phyloP scores from a whole-genome alignment of 2,797 vertebrate genomes.

The Graptemys geographica region DNA sequence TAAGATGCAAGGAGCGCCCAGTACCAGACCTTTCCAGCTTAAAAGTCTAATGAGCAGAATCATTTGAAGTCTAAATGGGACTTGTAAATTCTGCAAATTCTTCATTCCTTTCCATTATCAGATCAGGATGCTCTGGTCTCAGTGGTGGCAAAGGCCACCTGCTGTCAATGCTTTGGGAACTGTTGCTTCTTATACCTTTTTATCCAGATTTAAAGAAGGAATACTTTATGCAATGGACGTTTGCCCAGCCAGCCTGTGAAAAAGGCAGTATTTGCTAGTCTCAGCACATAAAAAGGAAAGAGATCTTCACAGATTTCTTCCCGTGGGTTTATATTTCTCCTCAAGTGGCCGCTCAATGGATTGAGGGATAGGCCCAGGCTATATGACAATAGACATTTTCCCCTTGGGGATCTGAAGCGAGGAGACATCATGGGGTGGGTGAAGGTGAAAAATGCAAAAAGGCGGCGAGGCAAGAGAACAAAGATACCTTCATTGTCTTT shows the following conservation, averaged over 20 bases:
- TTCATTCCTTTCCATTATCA: neutral
- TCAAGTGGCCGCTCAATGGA: neutral
- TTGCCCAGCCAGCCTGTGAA: neutral
- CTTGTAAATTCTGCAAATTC: neutral
- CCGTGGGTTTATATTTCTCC: neutral
- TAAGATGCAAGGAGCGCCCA: neutral
- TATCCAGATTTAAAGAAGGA: neutral
- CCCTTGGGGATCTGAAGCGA: neutral
- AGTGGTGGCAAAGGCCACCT: neutral
- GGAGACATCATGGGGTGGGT: neutral
- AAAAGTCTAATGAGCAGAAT: neutral
- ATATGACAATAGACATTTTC: neutral
- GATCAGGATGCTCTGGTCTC: neutral
- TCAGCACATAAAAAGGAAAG: neutral
- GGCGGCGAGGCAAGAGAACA: neutral
- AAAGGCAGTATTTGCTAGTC: neutral
- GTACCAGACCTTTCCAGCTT: neutral
- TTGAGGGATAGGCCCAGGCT: neutral
- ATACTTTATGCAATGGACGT: neutral
- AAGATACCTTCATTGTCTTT: neutral
- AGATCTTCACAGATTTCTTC: neutral
- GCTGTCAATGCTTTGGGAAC: neutral
- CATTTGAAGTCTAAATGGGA: neutral
- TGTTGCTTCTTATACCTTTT: neutral
- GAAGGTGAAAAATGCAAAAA: neutral